A percentile compares a stretch with the other conserved stretches of the same genome.
Conservation (phyloP, 2,797 vertebrate species). For the Fratercula arctica region DNA sequence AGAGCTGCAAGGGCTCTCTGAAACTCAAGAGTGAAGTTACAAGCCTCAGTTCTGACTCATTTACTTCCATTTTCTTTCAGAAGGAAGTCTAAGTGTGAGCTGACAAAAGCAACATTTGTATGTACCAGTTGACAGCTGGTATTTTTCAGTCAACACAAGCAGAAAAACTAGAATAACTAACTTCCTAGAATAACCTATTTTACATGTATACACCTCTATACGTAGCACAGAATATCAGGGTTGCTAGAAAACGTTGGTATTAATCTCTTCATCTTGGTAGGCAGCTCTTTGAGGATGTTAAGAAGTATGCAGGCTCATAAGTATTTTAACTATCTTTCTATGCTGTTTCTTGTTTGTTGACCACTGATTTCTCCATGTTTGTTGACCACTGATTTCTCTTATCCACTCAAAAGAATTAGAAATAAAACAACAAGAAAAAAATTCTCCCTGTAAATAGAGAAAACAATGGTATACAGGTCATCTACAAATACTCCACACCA, state of each 20-base stretch:
- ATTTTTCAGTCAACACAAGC: background rate
- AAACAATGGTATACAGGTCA: background rate
- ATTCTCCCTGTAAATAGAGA: background rate
- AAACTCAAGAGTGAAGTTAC: background rate
- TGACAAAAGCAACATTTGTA: background rate
- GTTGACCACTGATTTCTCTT: background rate
- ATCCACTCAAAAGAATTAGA: background rate
- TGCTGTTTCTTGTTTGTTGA: background rate
- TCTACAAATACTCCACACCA: background rate
- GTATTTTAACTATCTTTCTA: background rate
- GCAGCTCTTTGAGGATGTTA: background rate
- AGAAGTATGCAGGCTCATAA: background rate
- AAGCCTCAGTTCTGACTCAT: background rate
- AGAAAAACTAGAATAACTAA: conserved; percentile 22
- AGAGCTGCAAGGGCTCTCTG: background rate
- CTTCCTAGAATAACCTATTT: background rate
- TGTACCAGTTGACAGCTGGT: background rate
- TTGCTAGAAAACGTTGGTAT: background rate
- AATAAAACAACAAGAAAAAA: background rate
- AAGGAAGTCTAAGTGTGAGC: background rate
- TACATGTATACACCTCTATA: background rate
- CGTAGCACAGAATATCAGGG: background rate
- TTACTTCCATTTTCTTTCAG: background rate
- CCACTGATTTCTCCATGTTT: background rate
- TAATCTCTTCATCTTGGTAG: background rate